phyloP scores from a whole-genome alignment of 2,888 invertebrate genomes.

The Lithosia quadra region DNA sequence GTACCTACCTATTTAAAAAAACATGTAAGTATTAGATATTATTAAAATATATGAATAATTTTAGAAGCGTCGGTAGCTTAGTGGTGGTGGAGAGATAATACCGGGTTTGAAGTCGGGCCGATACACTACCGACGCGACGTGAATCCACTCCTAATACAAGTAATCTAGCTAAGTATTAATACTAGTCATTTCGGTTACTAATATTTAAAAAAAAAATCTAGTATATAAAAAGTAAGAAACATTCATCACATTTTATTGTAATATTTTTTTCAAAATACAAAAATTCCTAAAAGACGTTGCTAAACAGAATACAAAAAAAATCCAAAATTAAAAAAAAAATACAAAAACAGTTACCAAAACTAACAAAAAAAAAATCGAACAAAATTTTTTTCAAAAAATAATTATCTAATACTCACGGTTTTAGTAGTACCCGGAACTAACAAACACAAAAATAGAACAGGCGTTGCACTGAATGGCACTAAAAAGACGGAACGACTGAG shows the following conservation, averaged over 20 bases:
- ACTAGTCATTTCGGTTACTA: too few relatives aligned
- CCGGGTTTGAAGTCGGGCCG: too few relatives aligned
- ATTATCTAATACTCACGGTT: conserved; percentile 3
- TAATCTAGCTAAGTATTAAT: too few relatives aligned
- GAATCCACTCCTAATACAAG: too few relatives aligned
- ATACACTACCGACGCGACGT: too few relatives aligned
- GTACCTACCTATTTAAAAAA: too few relatives aligned
- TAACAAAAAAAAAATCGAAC: neutral
- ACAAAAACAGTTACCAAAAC: neutral
- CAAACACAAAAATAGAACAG: conserved; percentile 12
- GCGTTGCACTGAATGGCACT: conserved; percentile 10
- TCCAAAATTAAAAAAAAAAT: neutral
- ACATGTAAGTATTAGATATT: too few relatives aligned
- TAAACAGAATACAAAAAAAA: neutral
- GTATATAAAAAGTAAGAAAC: neutral
- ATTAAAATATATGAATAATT: too few relatives aligned
- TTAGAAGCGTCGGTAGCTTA: too few relatives aligned
- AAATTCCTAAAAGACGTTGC: neutral
- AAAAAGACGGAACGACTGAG: conserved; percentile 1
- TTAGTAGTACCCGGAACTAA: neutral
- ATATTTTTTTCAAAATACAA: too few relatives aligned
- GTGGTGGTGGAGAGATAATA: too few relatives aligned
- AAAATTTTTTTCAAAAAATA: neutral
- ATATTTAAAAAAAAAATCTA: too few relatives aligned
- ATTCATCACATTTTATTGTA: neutral